Base-by-base conservation (phyloP, 2,888 invertebrate species). In the Eulithis prunata region DNA sequence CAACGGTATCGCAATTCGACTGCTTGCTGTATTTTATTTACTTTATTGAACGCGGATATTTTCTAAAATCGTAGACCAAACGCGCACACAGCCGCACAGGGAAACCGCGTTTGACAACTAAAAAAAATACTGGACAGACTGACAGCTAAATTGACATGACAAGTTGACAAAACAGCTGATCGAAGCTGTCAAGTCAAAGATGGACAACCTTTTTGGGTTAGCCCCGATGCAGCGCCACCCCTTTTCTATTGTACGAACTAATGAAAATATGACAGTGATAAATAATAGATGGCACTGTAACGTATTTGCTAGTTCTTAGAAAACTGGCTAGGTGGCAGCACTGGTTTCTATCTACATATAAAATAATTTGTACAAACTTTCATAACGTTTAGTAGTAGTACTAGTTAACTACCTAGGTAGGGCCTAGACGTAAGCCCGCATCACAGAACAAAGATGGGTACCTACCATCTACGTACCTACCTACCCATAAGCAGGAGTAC, bases 31-130 rank as follows among this genome's bases (percentile, higher is more conserved):
- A 21, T 13, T 5, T 47, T 49, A 51, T 57, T 32, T 57, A 28
- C 43, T 21, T 43, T 54, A 59, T 57, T 62, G 8, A 53, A 52
- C 65, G 53, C 65, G 70, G 61, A 68, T 63, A 64, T 60, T 41
- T 41, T 10, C 8, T 12, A 28, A 10, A n/a, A 49, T 54, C 36
- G 28, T 57, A 57, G 13, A 47, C 2, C 57, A 58, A 65, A 62
- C 3, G 32, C 60, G 66, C 66, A 68, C 8, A 41, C 66, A 57
- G 53, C 45, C 62, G 56, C 67, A 57, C 60, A 66, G 70, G 53
- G 53, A 58, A 49, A 36, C 46, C 75, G 74, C 75, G 74, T 77
- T 81, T 79, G 79, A 80, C 82, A 83, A 81, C 80, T 80, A 73
- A 77, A 41, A 77, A 41, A 41, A 11, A 8, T 41, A 41, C 69